These are phyloP conservation scores for Sturnira hondurensis DNA, from an alignment of 2,113 vertebrate species.

Conservation along the genomic window DNA sequence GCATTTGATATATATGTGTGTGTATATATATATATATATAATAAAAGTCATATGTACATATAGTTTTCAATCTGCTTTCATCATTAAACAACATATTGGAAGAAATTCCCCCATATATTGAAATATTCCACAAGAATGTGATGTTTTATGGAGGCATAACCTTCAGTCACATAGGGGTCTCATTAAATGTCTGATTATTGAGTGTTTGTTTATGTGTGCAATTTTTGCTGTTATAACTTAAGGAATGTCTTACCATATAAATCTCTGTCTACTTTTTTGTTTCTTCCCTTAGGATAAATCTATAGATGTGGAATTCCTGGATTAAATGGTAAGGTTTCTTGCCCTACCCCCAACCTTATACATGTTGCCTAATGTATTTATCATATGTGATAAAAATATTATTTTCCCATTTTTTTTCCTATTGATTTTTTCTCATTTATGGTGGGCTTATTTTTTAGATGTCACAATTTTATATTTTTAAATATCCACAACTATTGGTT, in stretches of 20 bases:
- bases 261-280: slow-evolving; percentile 54
- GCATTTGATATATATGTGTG: neutral
- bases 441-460: neutral
- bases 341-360: neutral
- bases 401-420: slow-evolving; percentile 12
- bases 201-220: neutral
- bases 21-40: slow-evolving; percentile 6
- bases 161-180: neutral
- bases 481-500: neutral
- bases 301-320: slow-evolving; percentile 41
- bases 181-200: neutral
- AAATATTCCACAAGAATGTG: neutral
- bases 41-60: neutral
- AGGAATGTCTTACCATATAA: slow-evolving; percentile 37
- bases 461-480: neutral
- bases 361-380: slow-evolving; percentile 18
- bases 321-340: slow-evolving; percentile 64
- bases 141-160: neutral
- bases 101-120: neutral
- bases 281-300: slow-evolving; percentile 43
- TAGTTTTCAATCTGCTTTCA: neutral
- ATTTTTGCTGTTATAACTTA: slow-evolving; percentile 47
- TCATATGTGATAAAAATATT: slow-evolving; percentile 4
- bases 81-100: neutral
- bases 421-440: slow-evolving; percentile 8